Evolutionary conservation across 2,113 vertebrate species (phyloP).

Genomic region (Oreochromis niloticus): DNA sequence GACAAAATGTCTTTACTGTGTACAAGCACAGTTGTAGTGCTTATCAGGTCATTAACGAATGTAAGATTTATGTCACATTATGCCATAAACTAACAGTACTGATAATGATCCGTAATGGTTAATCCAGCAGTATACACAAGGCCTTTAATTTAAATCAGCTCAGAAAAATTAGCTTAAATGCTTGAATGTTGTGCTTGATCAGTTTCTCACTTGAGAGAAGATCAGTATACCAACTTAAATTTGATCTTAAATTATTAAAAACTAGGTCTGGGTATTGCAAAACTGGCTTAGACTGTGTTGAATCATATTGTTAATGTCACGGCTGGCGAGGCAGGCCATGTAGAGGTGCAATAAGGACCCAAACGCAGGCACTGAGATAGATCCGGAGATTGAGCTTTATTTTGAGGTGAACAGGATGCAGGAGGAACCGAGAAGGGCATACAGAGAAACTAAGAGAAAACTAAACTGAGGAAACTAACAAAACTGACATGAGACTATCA

Average conservation of each 20-base stretch:
- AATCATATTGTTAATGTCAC: neutral
- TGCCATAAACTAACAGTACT: neutral
- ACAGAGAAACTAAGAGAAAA: neutral
- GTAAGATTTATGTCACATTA: neutral
- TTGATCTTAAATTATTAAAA: neutral
- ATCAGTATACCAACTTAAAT: neutral
- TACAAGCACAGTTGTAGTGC: neutral
- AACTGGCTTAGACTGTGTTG: neutral
- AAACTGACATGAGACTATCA: neutral
- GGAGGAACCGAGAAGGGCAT: neutral
- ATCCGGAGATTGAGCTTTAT: neutral
- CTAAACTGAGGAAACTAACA: neutral
- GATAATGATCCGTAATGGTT: neutral
- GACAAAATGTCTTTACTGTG: neutral
- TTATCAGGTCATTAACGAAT: neutral
- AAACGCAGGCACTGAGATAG: neutral
- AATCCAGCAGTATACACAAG: neutral
- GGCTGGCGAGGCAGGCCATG: neutral
- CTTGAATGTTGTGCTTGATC: neutral
- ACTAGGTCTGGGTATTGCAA: neutral
- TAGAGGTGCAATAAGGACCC: neutral
- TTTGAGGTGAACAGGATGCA: neutral
- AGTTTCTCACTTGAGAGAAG: neutral
- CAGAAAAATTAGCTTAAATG: neutral
- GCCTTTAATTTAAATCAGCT: neutral